Base-by-base conservation (phyloP, 2,113 vertebrate species). In the Lamprologus sp. region DNA sequence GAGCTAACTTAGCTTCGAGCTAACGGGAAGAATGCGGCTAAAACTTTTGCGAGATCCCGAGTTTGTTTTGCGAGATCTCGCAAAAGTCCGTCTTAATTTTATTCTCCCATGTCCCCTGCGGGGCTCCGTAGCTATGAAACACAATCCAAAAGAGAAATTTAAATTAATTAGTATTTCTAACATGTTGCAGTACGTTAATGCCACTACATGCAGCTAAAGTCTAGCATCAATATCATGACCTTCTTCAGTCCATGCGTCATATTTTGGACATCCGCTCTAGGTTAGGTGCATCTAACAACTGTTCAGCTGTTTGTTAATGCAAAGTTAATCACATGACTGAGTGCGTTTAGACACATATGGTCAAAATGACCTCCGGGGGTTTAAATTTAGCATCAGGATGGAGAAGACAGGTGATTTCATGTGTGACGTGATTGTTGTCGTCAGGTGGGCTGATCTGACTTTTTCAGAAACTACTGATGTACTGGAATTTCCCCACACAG, bases 91-190 rank as follows among this genome's bases (percentile, higher is more conserved):
- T 47, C 14, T 47, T 47, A 15, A 2, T 47, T 42, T 45, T 1
- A 0, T 7, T 15, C 1, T 15, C 45, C 45, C 45, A 47, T 47
- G 42, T 45, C 42, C 42, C 42, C 13, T 45, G 6, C 42, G 0
- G 42, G 42, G 42, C 42, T 45, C 42, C 42, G 42, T 45, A 45
- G 63, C 68, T 26, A 42, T 45, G 13, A 73, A 45, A 73, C 65
- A 26, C 21, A 42, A 73, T 14, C 7, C n/a, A 73, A 73, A 26
- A 10, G n/a, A 45, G 37, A 73, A 73, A 73, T 17, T 26, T 0
- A 15, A 42, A 73, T 5, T 0, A 42, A 28, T 47, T 0, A 47
- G 9, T 19, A 28, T 28, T 11, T 28, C 21, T 68, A 5, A 8
- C 11, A 68, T 1, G 33, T 14, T 40, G 33, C 10, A 40, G 33